Evolutionary conservation across 2,113 vertebrate genomes (phyloP).

Genomic region (Aythya baeri): DNA sequence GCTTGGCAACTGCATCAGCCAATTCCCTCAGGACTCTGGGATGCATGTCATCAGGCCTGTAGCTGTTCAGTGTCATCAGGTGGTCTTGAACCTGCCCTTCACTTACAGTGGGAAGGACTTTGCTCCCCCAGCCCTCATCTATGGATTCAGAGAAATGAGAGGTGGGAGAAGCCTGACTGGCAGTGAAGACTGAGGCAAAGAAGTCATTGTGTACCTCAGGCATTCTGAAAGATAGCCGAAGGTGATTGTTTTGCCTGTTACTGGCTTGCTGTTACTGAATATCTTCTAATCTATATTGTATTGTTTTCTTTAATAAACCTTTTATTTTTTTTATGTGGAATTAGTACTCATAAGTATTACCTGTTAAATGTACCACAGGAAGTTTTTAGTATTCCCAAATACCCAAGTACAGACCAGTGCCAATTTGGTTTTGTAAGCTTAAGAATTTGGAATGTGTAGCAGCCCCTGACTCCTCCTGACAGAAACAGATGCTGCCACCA

Average conservation of each 20-base stretch:
- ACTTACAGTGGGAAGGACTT: no score
- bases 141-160: no score
- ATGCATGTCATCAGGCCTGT: no score
- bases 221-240: not conserved
- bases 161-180: no score
- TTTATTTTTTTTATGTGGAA: not conserved
- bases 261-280: not conserved
- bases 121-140: no score
- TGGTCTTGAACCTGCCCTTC: no score
- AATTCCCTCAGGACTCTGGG: no score
- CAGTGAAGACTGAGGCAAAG: no score
- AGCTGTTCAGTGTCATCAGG: no score
- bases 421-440: not conserved
- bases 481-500: not conserved
- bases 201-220: no score
- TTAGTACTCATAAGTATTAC: not conserved
- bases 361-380: not conserved
- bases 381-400: not conserved
- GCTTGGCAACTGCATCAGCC: no score
- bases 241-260: conserved; percentile 18
- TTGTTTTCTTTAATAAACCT: not conserved
- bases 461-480: not conserved
- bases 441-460: not conserved
- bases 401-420: not conserved
- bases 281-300: not conserved